Conservation (phyloP, 2,113 vertebrate genomes). For the Barnardius zonarius region DNA sequence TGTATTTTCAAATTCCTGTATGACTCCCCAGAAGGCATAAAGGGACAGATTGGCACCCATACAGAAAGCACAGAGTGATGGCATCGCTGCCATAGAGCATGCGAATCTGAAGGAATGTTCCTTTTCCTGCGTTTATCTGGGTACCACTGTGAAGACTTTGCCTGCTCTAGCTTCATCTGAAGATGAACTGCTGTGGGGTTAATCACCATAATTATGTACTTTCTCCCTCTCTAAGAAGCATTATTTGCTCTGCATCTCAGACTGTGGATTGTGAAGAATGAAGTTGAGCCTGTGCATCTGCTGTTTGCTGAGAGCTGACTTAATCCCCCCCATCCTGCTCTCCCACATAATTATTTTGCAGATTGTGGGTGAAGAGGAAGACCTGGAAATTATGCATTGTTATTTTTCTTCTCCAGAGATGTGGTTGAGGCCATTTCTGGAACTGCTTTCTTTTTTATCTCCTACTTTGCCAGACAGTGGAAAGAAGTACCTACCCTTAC, state of each 20-base stretch:
- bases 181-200: neutral
- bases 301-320: neutral
- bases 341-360: neutral
- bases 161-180: neutral
- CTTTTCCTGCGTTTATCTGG: neutral
- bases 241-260: constrained; percentile 8
- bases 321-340: neutral
- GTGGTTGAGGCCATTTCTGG: neutral
- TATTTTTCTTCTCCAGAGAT: neutral
- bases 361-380: neutral
- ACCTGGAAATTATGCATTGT: neutral
- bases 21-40: neutral
- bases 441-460: neutral
- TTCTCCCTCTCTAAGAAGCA: neutral
- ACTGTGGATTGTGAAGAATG: neutral
- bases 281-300: neutral
- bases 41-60: neutral
- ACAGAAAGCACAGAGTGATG: neutral
- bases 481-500: neutral
- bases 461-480: neutral
- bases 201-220: constrained; percentile 5
- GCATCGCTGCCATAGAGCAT: neutral
- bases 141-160: neutral
- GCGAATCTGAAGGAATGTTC: neutral
- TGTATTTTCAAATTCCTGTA: neutral